phyloP scores from a whole-genome alignment of 2,113 vertebrate species.

The Fulica atra region DNA sequence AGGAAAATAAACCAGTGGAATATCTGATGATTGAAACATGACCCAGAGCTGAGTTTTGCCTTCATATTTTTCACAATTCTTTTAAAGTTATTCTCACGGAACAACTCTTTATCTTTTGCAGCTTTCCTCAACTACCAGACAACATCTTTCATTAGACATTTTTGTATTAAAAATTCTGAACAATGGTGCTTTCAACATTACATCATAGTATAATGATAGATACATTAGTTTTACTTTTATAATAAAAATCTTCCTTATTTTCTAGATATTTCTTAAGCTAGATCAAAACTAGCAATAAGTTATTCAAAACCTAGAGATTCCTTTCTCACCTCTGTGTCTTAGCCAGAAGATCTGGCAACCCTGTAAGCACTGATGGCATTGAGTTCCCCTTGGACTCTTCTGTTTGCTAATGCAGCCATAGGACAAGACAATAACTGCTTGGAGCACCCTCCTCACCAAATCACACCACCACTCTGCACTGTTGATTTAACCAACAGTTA shows the following conservation, averaged over 20 bases:
- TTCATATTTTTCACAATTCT: background rate
- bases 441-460: background rate
- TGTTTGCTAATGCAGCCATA: rapidly evolving
- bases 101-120: background rate
- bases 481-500: background rate
- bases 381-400: background rate
- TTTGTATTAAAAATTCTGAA: background rate
- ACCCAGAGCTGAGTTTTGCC: background rate
- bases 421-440: rapidly evolving
- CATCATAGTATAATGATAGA: background rate
- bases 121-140: background rate
- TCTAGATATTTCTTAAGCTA: background rate
- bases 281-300: background rate
- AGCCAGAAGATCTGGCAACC: background rate
- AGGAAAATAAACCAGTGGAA: background rate
- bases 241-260: background rate
- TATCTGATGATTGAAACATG: background rate
- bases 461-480: background rate
- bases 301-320: background rate
- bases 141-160: background rate
- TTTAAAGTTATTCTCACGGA: background rate
- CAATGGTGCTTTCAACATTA: background rate
- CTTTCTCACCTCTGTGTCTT: background rate
- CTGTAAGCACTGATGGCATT: rapidly evolving
- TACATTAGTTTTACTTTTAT: background rate